Base-by-base conservation (phyloP, 2,113 vertebrate species). In the Nothoprocta pentlandii region DNA sequence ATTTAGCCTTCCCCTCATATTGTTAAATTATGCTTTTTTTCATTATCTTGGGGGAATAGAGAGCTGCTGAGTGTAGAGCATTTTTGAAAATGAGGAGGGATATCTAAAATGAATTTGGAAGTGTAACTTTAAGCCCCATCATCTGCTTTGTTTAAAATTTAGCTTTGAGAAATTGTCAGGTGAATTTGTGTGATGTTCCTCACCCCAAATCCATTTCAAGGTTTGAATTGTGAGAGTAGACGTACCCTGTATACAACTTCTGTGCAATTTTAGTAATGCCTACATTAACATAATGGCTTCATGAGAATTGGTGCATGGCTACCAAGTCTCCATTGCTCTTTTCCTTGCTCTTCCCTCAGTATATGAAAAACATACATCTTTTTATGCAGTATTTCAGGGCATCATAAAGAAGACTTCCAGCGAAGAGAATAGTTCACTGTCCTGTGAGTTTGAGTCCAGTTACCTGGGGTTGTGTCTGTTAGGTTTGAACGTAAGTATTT, bases 1-100 rank as follows among this genome's bases (percentile, higher is more conserved):
- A 70, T 94, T 93, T 87, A 93, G 87, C 51, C 47, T 95, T 71
- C 47, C 44, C 41, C 53, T 93, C 25, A 11, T 80, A 53, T 82
- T 85, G 54, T 89, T 85, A 5, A n/a, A 2, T 44, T 39, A 39
- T 5, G 6, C 0, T 32, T 84, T 71, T 54, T 91, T 84, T 85
- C 36, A 44, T 80, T 26, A 46, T 87, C 76, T 59, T 82, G 26
- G 13, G 7, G 16, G 26, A 81, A 49, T 66, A 44, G 25, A 90
- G 47, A 79, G 28, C 47, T 89, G 19, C 69, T 75, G 73, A 80
- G 12, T 34, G 53, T 56, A 44, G 62, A 74, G 42, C 3, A 2
- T 81, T 88, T 87, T 56, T 88, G 7, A 36, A 83, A 87, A 78
- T 44, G 32, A 15, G 13, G 66, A 77, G 6, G 16, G 2, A 23